Base-by-base conservation (phyloP, 2,888 invertebrate genomes). In the Periphyllus acericola region DNA sequence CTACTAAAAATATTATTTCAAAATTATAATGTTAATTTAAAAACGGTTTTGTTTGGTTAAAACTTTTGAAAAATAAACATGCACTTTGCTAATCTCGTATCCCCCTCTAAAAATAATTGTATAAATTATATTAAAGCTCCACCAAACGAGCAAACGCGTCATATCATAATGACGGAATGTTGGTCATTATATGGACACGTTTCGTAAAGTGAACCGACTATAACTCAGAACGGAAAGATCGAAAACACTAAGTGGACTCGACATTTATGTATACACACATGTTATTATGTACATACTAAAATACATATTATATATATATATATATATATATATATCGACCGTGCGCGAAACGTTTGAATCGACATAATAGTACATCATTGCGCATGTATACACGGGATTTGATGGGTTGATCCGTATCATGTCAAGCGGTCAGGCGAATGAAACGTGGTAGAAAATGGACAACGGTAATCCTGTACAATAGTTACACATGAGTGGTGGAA, bases 361-460 rank as follows among this genome's bases (percentile, higher is more conserved):
- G 68, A 11, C 71, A 6, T 9, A 66, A 66, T 66, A 68, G 68
- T 29, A 68, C 68, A 14, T 68, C 68, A 11, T 74, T 21, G 76
- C n/a, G 46, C 46, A 71, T 34, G 84, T 76, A 9, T 46, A 52
- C 80, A 55, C 66, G 66, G 87, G 87, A 87, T 87, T 87, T 81
- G 74, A 87, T 75, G 81, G 87, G 87, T 81, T 87, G 87, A 87
- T 87, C 80, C 86, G 86, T 79, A 85, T 85, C 86, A 80, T 86
- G 86, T 87, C 81, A 81, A 87, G 87, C 81, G 81, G 87, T 81
- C 87, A 60, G 74, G 80, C 87, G 79, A 55, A 79, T 29, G 79
- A 71, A 79, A 79, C 55, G 85, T 9, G 71, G 71, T 68, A 14
- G 85, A 79, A 87, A 87, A 87, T n/a, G 87, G 87, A 81, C 87